Conservation (phyloP, 2,797 vertebrate genomes). For the Darevskia nairensis region DNA sequence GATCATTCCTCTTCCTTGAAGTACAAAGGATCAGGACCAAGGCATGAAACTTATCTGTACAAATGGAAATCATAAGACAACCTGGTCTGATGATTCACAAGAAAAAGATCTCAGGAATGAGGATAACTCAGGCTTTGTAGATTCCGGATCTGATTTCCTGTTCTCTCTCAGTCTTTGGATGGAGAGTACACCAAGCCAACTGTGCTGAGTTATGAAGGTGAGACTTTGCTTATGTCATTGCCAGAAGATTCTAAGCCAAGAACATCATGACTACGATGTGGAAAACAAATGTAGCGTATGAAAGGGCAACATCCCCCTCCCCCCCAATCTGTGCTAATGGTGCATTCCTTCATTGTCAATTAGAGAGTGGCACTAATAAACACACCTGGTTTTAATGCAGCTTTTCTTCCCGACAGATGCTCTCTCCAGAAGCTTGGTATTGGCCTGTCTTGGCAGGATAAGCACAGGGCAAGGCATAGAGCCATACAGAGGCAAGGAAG, state of each 20-base stretch:
- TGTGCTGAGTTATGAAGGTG: not conserved
- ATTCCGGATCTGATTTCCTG: not conserved
- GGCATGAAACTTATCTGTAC: not conserved
- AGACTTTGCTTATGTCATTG: not conserved
- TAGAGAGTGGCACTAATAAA: not conserved
- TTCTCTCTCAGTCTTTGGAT: not conserved
- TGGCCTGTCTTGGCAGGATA: not conserved
- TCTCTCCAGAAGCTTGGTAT: not conserved
- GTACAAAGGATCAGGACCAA: too few species aligned
- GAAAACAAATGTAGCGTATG: not conserved
- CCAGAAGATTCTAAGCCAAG: not conserved
- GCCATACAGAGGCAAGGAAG: not conserved
- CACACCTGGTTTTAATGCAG: not conserved
- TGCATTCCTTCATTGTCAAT: constrained; percentile 13
- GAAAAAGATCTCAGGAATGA: not conserved
- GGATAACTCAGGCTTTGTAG: not conserved
- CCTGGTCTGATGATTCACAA: not conserved
- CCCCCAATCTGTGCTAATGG: not conserved
- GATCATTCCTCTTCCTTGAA: not conserved
- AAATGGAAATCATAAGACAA: not conserved
- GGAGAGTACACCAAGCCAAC: not conserved
- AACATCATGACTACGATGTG: not conserved
- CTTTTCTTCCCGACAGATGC: not conserved
- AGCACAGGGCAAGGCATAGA: not conserved
- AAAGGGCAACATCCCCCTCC: not conserved